A percentile compares a stretch with the other conserved stretches of the same genome.
phyloP scores from a whole-genome alignment of 2,888 invertebrate genomes.

The Melinaea marsaeus region DNA sequence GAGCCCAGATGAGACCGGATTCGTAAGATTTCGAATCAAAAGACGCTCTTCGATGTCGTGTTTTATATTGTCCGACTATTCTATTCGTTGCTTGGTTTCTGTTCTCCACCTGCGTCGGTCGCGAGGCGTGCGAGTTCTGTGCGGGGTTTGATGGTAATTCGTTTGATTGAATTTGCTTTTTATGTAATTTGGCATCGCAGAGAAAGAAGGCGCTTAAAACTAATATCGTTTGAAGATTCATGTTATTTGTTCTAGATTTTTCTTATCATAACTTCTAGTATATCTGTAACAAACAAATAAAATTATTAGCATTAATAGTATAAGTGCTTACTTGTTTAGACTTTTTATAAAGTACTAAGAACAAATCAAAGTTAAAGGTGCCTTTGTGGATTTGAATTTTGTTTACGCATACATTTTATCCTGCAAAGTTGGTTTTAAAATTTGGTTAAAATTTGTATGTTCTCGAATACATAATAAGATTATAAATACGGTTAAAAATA shows the following conservation, averaged over 20 bases:
- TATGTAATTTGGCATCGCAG: constrained; percentile 67
- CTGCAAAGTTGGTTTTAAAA: too few species aligned
- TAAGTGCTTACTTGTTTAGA: too few species aligned
- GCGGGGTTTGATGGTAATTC: constrained; percentile 55
- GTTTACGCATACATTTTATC: too few species aligned
- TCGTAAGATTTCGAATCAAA: constrained; percentile 69
- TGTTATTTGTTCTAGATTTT: constrained; percentile 41
- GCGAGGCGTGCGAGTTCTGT: constrained; percentile 52
- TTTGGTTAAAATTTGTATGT: too few species aligned
- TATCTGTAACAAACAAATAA: constrained; percentile 59
- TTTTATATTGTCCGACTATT: constrained; percentile 62
- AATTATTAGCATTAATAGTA: background rate
- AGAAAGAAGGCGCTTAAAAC: constrained; percentile 59
- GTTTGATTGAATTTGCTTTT: constrained; percentile 55
- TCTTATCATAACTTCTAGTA: constrained; percentile 55
- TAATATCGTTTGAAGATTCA: constrained; percentile 61
- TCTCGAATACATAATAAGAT: too few species aligned
- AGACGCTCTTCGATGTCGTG: constrained; percentile 58
- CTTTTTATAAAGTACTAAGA: too few species aligned
- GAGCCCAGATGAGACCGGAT: constrained; percentile 77
- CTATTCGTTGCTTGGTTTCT: constrained; percentile 62
- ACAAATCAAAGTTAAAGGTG: too few species aligned
- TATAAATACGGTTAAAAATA: too few species aligned
- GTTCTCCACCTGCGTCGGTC: constrained; percentile 52
- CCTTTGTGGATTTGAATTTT: too few species aligned